Evolutionary conservation across 2,113 vertebrate species (phyloP).

Genomic region (Charadrius vociferus): DNA sequence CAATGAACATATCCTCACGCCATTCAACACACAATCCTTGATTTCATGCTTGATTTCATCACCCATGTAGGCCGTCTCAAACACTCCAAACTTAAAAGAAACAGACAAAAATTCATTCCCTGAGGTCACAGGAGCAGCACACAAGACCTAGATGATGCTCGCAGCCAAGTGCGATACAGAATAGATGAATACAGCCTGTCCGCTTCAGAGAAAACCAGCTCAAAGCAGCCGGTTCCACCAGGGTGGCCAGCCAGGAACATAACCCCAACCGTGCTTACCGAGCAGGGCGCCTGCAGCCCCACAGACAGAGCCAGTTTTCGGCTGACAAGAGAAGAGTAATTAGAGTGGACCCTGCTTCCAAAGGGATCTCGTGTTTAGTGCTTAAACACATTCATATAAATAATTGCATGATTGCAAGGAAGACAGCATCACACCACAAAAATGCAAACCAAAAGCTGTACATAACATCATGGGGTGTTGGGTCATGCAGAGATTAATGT

Average conservation of each 20-base stretch:
- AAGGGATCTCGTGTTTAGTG: background rate
- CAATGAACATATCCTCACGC: background rate
- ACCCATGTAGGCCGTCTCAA: background rate
- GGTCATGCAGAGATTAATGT: background rate
- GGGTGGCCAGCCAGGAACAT: background rate
- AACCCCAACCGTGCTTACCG: accelerated
- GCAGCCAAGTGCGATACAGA: background rate
- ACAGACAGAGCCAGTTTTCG: accelerated
- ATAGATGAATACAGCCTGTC: background rate
- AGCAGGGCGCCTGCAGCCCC: background rate
- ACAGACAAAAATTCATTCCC: background rate
- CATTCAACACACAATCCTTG: background rate
- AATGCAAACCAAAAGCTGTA: background rate
- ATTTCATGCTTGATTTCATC: background rate
- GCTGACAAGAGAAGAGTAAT: background rate
- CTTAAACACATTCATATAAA: accelerated
- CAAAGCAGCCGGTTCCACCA: background rate
- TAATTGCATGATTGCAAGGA: background rate
- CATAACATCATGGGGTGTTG: background rate
- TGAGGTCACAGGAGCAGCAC: background rate
- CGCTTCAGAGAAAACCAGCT: background rate
- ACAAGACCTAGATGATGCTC: background rate
- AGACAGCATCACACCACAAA: background rate
- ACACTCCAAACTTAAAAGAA: background rate
- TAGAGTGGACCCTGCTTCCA: background rate